Evolutionary conservation across 2,113 vertebrate species (phyloP), one percentile per base, ranked within the genome.

Genomic region (Colistium nudipinnis): DNA sequence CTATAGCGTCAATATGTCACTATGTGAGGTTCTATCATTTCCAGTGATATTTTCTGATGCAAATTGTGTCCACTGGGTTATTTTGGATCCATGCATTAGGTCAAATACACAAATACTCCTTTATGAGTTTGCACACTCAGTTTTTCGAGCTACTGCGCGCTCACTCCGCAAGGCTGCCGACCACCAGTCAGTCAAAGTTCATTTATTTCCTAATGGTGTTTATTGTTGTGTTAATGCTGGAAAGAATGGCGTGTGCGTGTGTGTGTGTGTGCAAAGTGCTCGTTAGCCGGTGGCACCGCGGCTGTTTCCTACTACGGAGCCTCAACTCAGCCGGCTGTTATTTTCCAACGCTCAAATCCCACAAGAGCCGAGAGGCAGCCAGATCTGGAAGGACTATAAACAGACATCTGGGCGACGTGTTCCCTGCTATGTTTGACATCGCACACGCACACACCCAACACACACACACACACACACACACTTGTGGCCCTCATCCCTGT

Each of bases 281-380:
- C 41, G 61, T 69, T 54, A 63, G 41, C 16, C 24, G 67, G 38
- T 36, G 27, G 20, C 28, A 13, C 13, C 65, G n/a, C 44, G 47
- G 45, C 55, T 60, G n/a, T 38, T 54, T 70, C 25, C 49, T 38
- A 33, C 8, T n/a, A 31, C 1, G 31, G 22, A 59, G 17, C 10
- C 47, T 60, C 16, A 54, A 45, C 48, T 62, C 38, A 66, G n/a
- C 49, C 62, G 43, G 70, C 52, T 68, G 47, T 41, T 79, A 68
- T 69, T 63, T 22, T 59, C 12, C 49, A 13, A 20, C 48, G 20
- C 53, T 61, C 4, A 13, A 44, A 28, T 66, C 38, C 53, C 60
- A 63, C 52, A 71, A 55, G 47, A 19, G 31, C 66, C 66, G 0
- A 35, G 33, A 60, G 62, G 70, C 44, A 48, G 54, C 31, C 63